Evolutionary conservation across 92 coral and sea anemone species (phyloP).

Genomic region (Desmophyllum pertusum): DNA sequence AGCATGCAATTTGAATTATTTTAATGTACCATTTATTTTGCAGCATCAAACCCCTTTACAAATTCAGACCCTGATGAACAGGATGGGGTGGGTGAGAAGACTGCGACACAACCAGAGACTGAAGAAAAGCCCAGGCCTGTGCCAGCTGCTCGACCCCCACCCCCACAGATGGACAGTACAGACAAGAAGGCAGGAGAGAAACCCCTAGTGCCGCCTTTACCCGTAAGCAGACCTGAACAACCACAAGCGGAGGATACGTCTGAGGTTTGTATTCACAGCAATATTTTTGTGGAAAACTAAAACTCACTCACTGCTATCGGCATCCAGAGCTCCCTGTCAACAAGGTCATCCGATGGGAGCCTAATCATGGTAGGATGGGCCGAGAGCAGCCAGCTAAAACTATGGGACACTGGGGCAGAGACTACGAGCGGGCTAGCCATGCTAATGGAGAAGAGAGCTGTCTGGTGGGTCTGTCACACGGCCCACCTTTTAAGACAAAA

Average conservation of each 20-base stretch:
- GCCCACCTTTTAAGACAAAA: too few species aligned
- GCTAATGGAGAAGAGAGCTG: too few species aligned
- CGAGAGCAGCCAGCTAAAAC: too few species aligned
- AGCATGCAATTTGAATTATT: too few species aligned
- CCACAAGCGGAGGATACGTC: conserved; percentile 30
- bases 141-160: conserved; percentile 30
- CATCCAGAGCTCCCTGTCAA: too few species aligned
- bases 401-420: too few species aligned
- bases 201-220: conserved; percentile 22
- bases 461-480: too few species aligned
- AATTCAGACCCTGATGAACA: conserved; percentile 57
- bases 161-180: conserved; percentile 28
- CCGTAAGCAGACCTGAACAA: conserved; percentile 8
- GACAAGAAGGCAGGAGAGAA: conserved; percentile 18
- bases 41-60: conserved; percentile 48
- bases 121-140: conserved; percentile 37
- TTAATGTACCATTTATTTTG: neutral
- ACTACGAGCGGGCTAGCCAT: too few species aligned
- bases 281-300: too few species aligned
- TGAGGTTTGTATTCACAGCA: conserved; percentile 25
- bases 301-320: too few species aligned
- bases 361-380: too few species aligned
- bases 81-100: conserved; percentile 33
- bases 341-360: too few species aligned
- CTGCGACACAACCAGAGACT: conserved; percentile 18